Percentiles rank a stretch among this genome's conserved stretches.
phyloP scores from a whole-genome alignment of 2,797 vertebrate species.

The Squalus acanthias region DNA sequence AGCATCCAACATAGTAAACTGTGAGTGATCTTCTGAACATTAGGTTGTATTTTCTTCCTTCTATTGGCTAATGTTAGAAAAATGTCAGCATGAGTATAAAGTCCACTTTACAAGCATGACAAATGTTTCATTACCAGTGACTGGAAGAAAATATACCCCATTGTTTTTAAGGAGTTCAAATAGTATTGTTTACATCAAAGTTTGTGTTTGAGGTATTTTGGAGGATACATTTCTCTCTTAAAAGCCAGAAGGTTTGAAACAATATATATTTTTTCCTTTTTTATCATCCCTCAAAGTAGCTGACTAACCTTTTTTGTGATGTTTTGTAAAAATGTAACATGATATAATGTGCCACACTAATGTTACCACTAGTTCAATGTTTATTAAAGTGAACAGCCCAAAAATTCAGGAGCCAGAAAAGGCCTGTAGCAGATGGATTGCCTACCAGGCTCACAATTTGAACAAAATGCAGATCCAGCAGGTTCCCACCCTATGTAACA shows the following conservation, averaged over 20 bases:
- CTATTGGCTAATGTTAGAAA: not conserved
- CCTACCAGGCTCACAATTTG: not conserved
- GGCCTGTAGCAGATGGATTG: not conserved
- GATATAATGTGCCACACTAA: not conserved
- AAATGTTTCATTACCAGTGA: not conserved
- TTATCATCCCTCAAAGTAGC: not conserved
- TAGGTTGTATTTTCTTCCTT: not conserved
- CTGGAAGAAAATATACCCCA: not conserved
- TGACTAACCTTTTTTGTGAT: not conserved
- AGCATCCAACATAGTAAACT: not conserved
- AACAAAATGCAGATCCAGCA: not conserved
- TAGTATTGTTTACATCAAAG: not conserved
- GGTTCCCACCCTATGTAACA: not conserved
- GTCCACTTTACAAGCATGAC: not conserved
- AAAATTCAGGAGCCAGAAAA: too few species aligned
- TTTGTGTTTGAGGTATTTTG: not conserved
- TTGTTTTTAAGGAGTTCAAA: not conserved
- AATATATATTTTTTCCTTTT: not conserved
- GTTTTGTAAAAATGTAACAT: not conserved
- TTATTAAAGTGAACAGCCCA: not conserved
- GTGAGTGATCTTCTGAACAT: not conserved
- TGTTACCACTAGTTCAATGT: not conserved
- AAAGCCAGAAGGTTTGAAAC: not conserved
- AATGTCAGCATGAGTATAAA: not conserved
- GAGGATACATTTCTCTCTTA: not conserved